Conservation (phyloP, 2,797 vertebrate genomes). For the Manis pentadactyla region DNA sequence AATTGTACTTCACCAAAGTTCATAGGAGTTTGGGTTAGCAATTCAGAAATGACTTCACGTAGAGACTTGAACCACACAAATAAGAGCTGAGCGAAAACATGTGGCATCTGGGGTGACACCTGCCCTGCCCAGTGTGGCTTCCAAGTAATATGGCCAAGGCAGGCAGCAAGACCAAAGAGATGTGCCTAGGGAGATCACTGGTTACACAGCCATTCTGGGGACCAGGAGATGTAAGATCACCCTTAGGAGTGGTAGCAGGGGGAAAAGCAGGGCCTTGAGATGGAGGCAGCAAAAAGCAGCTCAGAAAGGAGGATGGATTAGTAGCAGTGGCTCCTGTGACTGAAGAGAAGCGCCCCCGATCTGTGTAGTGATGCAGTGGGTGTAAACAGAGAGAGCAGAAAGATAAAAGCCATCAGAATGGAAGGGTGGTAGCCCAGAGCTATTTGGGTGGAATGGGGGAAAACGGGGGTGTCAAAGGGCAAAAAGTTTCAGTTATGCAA, state of each 20-base stretch:
- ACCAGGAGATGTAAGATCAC: neutral
- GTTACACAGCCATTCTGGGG: neutral
- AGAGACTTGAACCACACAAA: neutral
- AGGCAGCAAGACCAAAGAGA: neutral
- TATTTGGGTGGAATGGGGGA: no score
- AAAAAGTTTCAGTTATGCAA: neutral
- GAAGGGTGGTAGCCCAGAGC: neutral
- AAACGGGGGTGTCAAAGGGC: neutral
- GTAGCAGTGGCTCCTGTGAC: neutral
- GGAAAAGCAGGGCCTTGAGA: neutral
- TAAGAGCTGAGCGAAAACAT: neutral
- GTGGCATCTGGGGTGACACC: neutral
- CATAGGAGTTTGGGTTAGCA: neutral
- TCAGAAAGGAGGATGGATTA: neutral
- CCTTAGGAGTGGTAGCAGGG: neutral
- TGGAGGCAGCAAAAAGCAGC: neutral
- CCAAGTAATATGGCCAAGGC: neutral
- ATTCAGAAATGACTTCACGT: constrained; percentile 7
- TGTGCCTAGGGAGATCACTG: neutral
- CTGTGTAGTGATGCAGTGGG: neutral
- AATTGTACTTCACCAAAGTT: constrained; percentile 1
- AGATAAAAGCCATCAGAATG: neutral
- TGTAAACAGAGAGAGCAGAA: neutral
- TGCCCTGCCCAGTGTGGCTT: neutral
- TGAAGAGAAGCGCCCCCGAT: neutral